These are phyloP conservation scores for Chymomyza caudatula DNA, from an alignment of 2,888 invertebrate species.

Conservation along the genomic window DNA sequence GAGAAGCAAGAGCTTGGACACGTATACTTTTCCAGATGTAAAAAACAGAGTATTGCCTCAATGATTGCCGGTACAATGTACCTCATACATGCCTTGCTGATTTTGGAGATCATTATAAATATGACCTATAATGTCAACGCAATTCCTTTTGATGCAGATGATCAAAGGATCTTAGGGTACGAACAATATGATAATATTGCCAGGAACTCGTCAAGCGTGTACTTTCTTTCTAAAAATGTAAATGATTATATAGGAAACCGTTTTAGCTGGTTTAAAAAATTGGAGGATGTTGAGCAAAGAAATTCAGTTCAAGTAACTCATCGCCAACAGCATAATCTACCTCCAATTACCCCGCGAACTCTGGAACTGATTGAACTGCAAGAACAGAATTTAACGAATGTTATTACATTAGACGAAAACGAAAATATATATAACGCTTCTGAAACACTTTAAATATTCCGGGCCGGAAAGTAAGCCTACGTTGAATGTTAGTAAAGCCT, in stretches of 20 bases:
- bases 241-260: background rate
- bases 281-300: constrained; percentile 7
- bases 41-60: constrained; percentile 43
- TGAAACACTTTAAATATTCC: too few relatives aligned
- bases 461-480: too few relatives aligned
- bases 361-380: too few relatives aligned
- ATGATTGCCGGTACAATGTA: constrained; percentile 36
- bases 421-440: too few relatives aligned
- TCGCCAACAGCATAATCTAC: too few relatives aligned
- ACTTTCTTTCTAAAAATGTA: constrained; percentile 16
- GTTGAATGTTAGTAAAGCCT: too few relatives aligned
- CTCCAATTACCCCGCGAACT: background rate
- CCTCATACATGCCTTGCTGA: constrained; percentile 32
- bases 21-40: constrained; percentile 43
- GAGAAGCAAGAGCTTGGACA: constrained; percentile 46
- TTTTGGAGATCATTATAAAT: constrained; percentile 31
- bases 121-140: background rate
- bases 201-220: constrained; percentile 21
- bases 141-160: constrained; percentile 26
- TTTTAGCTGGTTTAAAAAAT: background rate
- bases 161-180: constrained; percentile 3
- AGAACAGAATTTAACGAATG: too few relatives aligned
- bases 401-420: too few relatives aligned
- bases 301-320: too few relatives aligned
- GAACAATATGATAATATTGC: constrained; percentile 24